Base-by-base conservation (phyloP, 2,888 invertebrate species). In the Theretra japonica region DNA sequence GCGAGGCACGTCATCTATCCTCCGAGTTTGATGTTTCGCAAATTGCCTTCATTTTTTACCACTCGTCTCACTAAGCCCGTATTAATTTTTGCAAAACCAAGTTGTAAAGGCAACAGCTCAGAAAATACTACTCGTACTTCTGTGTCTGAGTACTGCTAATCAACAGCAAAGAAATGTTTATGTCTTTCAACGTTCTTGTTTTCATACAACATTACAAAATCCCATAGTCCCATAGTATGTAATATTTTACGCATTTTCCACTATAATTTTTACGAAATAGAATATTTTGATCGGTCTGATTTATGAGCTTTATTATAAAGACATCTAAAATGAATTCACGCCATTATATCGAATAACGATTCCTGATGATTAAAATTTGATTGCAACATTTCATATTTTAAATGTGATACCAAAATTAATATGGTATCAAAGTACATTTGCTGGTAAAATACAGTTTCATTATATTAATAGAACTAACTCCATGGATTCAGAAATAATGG, bases 11-110 rank as follows among this genome's bases (percentile, higher is more conserved):
- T 81, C 82, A 81, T 76, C 79, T 77, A 75, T 77, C 76, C 80
- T 75, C 33, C 75, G 75, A 76, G 79, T 77, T 76, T 84, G 80
- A 84, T 88, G 81, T 84, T 83, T 79, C 77, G 75, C 74, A 76
- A 83, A 85, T 82, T 79, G 77, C 73, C 79, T 82, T 78, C 68
- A 81, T 79, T 84, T 84, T 53, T 81, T 80, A 75, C 75, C 77
- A 73, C 72, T 69, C 71, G 73, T 75, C 73, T 75, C 73, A 75
- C 75, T 73, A 77, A 72, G 70, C 68, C 72, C 72, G 72, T 70
- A 75, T 77, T 77, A 73, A 75, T 79, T 79, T 79, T 57, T 68
- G 71, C 75, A 80, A 75, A 77, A 79, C 68, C 69, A 57, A 75
- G 72, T 73, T 57, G 33, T 15, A 15, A 33, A 19, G 15, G 19